Evolutionary conservation across 2,113 vertebrate genomes (phyloP), one percentile per base, ranked within the genome.

Genomic region (Apaloderma vittatum): DNA sequence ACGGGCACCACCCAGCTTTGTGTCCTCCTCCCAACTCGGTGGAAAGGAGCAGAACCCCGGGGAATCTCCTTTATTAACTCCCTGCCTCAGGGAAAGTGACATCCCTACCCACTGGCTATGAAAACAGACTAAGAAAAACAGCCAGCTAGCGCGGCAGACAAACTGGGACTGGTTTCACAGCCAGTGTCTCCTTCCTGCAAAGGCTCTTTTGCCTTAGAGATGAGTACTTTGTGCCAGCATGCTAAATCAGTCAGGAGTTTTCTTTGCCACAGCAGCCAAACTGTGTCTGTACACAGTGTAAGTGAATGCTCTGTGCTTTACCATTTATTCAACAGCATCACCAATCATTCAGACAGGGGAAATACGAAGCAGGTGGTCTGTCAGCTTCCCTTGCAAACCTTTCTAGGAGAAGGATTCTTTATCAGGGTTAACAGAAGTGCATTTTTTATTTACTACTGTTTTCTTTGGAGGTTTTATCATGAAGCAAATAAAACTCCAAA

Each of bases 401-500:
- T 65, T 83, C 66, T 8, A 86, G 32, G 14, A 46, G 37, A 80
- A 86, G 82, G 51, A 73, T 55, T 86, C 63, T 74, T 88, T 72
- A 49, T 66, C 68, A 70, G 24, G 63, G 40, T 77, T 88, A 92
- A 86, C 18, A 46, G 11, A 88, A 74, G 59, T 51, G 86, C 37
- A 89, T 27, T 51, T 78, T 61, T 82, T 59, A 83, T 58, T 77
- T 91, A 63, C 59, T 90, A 68, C 55, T 80, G 21, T 63, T 94
- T 85, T 58, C 19, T 74, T 86, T n/a, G 1, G 0, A 90, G 91
- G 30, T 65, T 88, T 85, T 93, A 94, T 70, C 52, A 62, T 62
- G 62, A 97, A 96, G 52, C 62, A 88, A 93, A 90, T 43, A 97
- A 94, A 62, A 76, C 61, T 34, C 87, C 93, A 29, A 86, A 95